Conservation (phyloP, 2,113 vertebrate genomes). For the Prochilodus magdalenae region DNA sequence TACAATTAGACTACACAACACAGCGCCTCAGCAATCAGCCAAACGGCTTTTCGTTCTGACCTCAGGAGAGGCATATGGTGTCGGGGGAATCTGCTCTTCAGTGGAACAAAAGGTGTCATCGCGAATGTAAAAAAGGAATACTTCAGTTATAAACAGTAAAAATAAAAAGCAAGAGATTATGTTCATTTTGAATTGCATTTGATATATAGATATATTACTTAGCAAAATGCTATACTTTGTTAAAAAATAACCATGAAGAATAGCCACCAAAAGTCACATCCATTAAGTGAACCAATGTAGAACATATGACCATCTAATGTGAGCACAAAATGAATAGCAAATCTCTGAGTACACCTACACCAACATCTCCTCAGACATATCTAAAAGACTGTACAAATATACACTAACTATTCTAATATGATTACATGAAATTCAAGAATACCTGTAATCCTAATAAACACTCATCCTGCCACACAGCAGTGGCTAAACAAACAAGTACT, state of each 20-base stretch:
- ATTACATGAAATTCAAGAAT: constrained; percentile 85
- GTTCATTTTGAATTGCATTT: constrained; percentile 70
- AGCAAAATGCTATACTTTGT: constrained; percentile 86
- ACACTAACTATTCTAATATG: constrained; percentile 90
- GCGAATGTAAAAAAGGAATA: constrained; percentile 62
- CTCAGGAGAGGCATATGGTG: constrained; percentile 57
- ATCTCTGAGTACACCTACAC: constrained; percentile 87
- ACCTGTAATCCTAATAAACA: constrained; percentile 66
- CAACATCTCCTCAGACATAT: constrained; percentile 89
- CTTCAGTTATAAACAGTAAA: constrained; percentile 51
- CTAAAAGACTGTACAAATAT: constrained; percentile 99
- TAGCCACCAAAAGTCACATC: constrained; percentile 91
- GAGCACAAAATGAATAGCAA: constrained; percentile 87
- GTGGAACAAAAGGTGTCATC: constrained; percentile 62
- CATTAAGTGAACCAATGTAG: constrained; percentile 91
- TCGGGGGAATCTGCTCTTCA: constrained; percentile 42
- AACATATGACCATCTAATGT: constrained; percentile 92
- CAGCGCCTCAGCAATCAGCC: constrained; percentile 86
- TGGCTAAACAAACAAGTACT: constrained; percentile 73
- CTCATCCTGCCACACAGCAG: constrained; percentile 77
- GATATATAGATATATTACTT: constrained; percentile 84
- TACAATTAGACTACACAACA: constrained; percentile 84
- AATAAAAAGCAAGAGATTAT: constrained; percentile 62
- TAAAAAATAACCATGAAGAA: constrained; percentile 74
- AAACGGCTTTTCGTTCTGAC: constrained; percentile 83